Evolutionary conservation across 2,113 vertebrate genomes (phyloP).

Genomic region (Oryzias celebensis): DNA sequence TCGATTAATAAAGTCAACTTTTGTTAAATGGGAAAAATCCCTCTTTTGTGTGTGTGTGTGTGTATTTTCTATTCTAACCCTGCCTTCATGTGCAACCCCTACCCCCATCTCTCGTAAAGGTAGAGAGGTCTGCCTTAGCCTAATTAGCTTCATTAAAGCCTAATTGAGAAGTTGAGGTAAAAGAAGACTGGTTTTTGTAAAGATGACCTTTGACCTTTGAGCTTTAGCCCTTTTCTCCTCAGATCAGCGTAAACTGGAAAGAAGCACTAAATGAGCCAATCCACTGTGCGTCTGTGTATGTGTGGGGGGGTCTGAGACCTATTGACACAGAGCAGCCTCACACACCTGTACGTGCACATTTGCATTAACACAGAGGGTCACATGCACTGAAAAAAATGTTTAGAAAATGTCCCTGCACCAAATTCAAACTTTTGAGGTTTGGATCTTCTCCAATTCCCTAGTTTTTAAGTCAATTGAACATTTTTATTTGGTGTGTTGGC

Average conservation of each 20-base stretch:
- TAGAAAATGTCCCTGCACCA: too few relatives aligned
- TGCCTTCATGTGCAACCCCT: background rate
- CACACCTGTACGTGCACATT: slow-evolving; percentile 6
- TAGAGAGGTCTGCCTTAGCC: slow-evolving; percentile 38
- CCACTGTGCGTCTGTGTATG: background rate
- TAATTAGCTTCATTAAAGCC: slow-evolving; percentile 79
- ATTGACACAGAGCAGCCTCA: slow-evolving; percentile 54
- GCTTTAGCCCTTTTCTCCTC: slow-evolving; percentile 39
- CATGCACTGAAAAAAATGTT: too few relatives aligned
- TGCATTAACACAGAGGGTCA: background rate
- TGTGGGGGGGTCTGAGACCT: slow-evolving; percentile 34
- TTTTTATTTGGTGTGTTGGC: too few relatives aligned
- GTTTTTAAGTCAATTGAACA: too few relatives aligned
- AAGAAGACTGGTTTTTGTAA: slow-evolving; percentile 45
- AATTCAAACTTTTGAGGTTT: too few relatives aligned
- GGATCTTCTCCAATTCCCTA: too few relatives aligned
- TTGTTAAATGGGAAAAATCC: too few relatives aligned
- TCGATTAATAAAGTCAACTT: too few relatives aligned
- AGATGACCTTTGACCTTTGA: slow-evolving; percentile 69
- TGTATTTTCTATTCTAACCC: background rate
- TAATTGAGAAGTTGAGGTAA: slow-evolving; percentile 60
- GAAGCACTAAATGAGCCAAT: slow-evolving; percentile 52
- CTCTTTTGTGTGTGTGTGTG: background rate
- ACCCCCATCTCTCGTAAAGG: slow-evolving; percentile 33
- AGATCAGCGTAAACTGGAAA: slow-evolving; percentile 60